Evolutionary conservation across 1,140 invertebrate genomes (phyloP), one percentile per base, ranked within the genome.

Genomic region (Medauroidea extradentata): DNA sequence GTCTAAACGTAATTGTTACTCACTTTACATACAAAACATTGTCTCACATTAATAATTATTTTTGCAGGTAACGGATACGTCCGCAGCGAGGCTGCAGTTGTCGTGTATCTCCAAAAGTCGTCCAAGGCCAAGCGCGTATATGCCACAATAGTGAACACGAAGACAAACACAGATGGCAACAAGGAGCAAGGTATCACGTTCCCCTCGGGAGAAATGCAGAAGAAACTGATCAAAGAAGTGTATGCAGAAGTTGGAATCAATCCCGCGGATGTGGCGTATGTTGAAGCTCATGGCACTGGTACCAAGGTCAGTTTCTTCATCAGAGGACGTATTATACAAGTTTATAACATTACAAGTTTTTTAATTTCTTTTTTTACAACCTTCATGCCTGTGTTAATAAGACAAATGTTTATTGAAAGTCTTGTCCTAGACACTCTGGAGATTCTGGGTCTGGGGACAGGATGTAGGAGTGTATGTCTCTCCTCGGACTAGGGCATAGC

Each of bases 261-360:
- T 67, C 94, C 94, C 3, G 71, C 78, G 29, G 85, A 90, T 39
- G 87, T 98, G 0, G 76, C 74, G 0, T 99, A 96, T 72, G 85
- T 98, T 11, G 96, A 99, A 74, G 93, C 94, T 16, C 96, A 99
- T 73, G 95, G 96, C 19, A 98, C 96, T 5, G 96, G 96, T 38
- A 98, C 96, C 0, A 88, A 95, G 76, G 85, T 82, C 57, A 48
- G 16, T 18, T 14, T 23, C 2, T 42, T 1, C 9, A 21, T 56
- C 16, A 43, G 11, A n/a, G n/a, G n/a, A n/a, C n/a, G n/a, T n/a
- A n/a, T n/a, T n/a, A n/a, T n/a, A n/a, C n/a, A n/a, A n/a, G n/a
- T n/a, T n/a, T n/a, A n/a, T n/a, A n/a, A n/a, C n/a, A n/a, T n/a
- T n/a, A n/a, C n/a, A n/a, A n/a, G n/a, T n/a, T n/a, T n/a, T n/a